Conservation (phyloP, 2,888 invertebrate species). For the Lycophotia porphyrea region DNA sequence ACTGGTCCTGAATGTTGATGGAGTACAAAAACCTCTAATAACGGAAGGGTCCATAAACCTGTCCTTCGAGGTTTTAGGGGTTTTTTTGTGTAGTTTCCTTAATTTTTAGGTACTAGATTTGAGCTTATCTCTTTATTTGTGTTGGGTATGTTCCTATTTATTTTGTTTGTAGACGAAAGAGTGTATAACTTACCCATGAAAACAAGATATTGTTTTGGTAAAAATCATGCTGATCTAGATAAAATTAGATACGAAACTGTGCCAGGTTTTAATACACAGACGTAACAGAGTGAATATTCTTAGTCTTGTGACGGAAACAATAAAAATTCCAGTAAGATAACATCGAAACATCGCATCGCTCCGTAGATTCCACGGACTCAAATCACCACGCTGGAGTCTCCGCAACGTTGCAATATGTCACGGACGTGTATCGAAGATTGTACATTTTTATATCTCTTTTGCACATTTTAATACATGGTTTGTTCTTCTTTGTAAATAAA, state of each 20-base stretch:
- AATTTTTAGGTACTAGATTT: neutral
- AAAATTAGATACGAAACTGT: neutral
- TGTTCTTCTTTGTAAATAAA: neutral
- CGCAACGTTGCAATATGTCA: slow-evolving; percentile 30
- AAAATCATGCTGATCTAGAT: neutral
- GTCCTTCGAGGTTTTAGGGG: neutral
- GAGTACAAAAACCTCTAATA: slow-evolving; percentile 19
- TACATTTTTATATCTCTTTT: slow-evolving; percentile 11
- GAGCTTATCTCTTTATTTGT: neutral
- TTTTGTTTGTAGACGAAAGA: neutral
- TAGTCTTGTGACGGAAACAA: neutral
- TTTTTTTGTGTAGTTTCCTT: neutral
- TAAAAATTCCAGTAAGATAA: neutral
- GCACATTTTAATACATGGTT: neutral
- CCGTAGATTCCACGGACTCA: neutral
- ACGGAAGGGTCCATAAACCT: slow-evolving; percentile 5
- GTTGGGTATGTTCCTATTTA: slow-evolving; percentile 1
- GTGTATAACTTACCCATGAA: neutral
- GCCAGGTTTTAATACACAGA: neutral
- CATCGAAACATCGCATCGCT: neutral
- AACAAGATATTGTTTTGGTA: neutral
- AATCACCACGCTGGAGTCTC: slow-evolving; percentile 10
- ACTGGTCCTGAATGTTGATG: slow-evolving; percentile 23
- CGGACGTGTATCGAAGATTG: slow-evolving; percentile 6
- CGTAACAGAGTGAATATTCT: neutral